Evolutionary conservation across 2,888 invertebrate genomes (phyloP), one percentile per base, ranked within the genome.

Genomic region (Drosophila peninsularis): DNA sequence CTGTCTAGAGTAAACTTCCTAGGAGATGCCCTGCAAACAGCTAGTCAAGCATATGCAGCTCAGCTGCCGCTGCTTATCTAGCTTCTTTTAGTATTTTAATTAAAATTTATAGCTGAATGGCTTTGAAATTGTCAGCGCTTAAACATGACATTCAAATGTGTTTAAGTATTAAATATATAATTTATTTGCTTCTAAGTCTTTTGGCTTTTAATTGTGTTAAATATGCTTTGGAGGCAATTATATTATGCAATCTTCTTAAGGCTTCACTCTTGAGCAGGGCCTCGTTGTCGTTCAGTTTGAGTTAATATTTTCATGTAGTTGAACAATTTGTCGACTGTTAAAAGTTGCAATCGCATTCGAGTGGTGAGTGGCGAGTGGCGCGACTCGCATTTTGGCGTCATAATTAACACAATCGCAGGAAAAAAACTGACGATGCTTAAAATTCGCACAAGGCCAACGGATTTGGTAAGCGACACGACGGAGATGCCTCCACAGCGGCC

Each of bases 361-460:
- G 3, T 58, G n/a, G 62, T 62, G 63, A 30, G 10, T 30, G 30
- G 30, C 30, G 30, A 30, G 30, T 10, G 30, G 30, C 27, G 27
- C 42, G 54, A 56, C 58, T 54, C 41, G 11, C 19, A 41, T 21
- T 21, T 53, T 60, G 36, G 53, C 34, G 17, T 45, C 47, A 64
- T 62, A 75, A 84, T 82, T 79, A 84, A 71, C 71, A 68, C 69
- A n/a, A 63, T 78, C 61, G 14, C 17, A 75, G 56, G 17, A 19
- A 34, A 24, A 42, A 34, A 7, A 17, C 53, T 62, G n/a, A 44
- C 41, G 19, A 45, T 62, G 70, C 62, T 47, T 49, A 27, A 78
- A 80, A 68, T 66, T 67, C 76, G 67, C 75, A 66, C 78, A 86
- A 82, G 82, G 82, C 54, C 76, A 44, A 9, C 36, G 19, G 32